A percentile compares a stretch with the other conserved stretches of the same genome.
Conservation (phyloP, 2,113 vertebrate genomes). For the Euleptes europaea region DNA sequence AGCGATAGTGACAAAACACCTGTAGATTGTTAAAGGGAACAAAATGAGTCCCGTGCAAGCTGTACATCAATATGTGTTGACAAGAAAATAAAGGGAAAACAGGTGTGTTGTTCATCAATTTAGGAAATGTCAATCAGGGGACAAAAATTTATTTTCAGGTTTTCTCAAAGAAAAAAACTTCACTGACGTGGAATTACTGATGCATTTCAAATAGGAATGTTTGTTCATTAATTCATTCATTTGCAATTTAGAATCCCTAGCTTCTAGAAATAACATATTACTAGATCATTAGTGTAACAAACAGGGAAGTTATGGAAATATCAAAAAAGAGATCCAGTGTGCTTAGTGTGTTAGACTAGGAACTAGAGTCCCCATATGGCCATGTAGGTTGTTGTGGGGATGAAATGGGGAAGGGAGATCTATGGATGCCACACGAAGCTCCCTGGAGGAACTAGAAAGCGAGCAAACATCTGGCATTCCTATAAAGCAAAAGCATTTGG, state of each 20-base stretch:
- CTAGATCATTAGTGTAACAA: background rate
- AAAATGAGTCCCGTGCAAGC: background rate
- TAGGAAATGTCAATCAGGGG: background rate
- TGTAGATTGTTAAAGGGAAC: background rate
- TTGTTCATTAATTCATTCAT: no score
- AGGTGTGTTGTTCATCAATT: background rate
- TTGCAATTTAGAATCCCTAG: background rate
- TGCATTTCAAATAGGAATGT: background rate
- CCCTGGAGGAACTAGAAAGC: no score
- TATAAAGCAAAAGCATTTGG: background rate
- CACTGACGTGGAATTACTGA: background rate
- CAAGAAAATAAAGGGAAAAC: background rate
- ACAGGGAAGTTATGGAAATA: background rate
- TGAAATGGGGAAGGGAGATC: no score
- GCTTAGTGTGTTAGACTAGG: no score
- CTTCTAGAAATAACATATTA: background rate
- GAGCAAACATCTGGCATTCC: background rate
- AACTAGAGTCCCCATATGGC: no score
- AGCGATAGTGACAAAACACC: no score
- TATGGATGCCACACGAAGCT: no score
- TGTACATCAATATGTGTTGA: no score
- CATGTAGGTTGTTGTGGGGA: no score
- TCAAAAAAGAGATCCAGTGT: no score
- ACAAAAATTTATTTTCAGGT: background rate
- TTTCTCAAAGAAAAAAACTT: background rate